phyloP scores from a whole-genome alignment of 1,140 invertebrate genomes.

The Drosophila jambulina region DNA sequence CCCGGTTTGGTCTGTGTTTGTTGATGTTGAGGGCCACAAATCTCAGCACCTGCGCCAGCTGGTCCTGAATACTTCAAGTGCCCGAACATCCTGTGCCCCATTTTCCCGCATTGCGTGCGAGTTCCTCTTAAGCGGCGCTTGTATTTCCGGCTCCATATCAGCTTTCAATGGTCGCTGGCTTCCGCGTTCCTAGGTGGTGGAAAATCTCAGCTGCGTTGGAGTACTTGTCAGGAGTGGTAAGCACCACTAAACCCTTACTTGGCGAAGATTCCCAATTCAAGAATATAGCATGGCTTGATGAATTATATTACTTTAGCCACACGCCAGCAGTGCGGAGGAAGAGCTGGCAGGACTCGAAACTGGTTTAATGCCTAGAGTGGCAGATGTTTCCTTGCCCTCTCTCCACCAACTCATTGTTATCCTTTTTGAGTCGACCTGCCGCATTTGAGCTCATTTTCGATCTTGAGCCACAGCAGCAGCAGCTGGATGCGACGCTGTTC shows the following conservation, averaged over 20 bases:
- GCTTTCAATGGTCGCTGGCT: slow-evolving; percentile 35
- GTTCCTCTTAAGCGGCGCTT: slow-evolving; percentile 18
- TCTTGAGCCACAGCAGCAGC: neutral
- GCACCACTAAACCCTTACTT: neutral
- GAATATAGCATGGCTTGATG: slow-evolving; percentile 6
- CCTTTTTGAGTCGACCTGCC: slow-evolving; percentile 41
- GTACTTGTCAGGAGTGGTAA: slow-evolving; percentile 1
- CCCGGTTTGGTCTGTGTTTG: neutral
- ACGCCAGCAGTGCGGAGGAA: slow-evolving; percentile 15
- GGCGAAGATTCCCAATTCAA: neutral
- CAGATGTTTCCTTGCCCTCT: slow-evolving; percentile 56
- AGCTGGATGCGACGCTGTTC: slow-evolving; percentile 15
- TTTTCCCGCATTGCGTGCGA: slow-evolving; percentile 5
- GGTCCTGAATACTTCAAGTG: neutral
- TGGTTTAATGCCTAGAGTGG: slow-evolving; percentile 51
- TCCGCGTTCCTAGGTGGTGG: slow-evolving; percentile 14
- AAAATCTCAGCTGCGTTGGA: neutral
- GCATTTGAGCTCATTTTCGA: slow-evolving; percentile 14
- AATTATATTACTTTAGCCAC: slow-evolving; percentile 32
- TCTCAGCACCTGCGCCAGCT: slow-evolving; percentile 21
- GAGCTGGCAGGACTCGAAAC: slow-evolving; percentile 46
- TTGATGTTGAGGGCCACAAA: neutral
- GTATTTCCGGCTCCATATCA: slow-evolving; percentile 39
- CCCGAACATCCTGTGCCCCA: slow-evolving; percentile 32
- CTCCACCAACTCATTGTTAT: slow-evolving; percentile 21